These are phyloP conservation scores for Cerastoderma edule DNA, from an alignment of 2,888 invertebrate genomes.

Conservation along the genomic window DNA sequence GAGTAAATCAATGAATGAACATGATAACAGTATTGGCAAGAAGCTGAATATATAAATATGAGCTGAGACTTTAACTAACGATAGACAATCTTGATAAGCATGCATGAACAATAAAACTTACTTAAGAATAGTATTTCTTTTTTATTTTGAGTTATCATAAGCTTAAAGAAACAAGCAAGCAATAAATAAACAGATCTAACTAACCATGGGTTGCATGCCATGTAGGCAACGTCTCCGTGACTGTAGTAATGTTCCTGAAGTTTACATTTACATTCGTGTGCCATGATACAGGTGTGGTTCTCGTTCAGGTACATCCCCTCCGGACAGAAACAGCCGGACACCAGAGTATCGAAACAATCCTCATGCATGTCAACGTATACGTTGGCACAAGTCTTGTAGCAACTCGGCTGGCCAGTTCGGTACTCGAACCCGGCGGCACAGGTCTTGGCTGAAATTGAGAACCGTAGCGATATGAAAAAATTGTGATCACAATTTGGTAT, in stretches of 20 bases:
- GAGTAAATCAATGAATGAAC: no score
- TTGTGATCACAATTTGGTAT: no score
- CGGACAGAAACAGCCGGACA: slow-evolving; percentile 95
- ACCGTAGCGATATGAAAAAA: no score
- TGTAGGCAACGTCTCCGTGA: slow-evolving; percentile 62
- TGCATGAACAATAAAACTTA: no score
- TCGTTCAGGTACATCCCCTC: slow-evolving; percentile 86
- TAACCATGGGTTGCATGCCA: slow-evolving; percentile 75
- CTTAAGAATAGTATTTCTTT: no score
- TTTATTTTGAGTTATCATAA: no score
- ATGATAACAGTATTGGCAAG: no score
- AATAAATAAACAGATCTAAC: neutral
- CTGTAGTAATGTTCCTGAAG: slow-evolving; percentile 62
- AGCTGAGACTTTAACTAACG: no score
- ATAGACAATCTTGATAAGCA: no score
- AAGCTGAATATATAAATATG: no score
- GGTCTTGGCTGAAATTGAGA: slow-evolving; percentile 46
- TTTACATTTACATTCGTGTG: slow-evolving; percentile 69
- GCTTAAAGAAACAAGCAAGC: neutral
- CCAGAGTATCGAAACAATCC: slow-evolving; percentile 74
- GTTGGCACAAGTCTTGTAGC: slow-evolving; percentile 52
- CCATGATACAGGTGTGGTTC: slow-evolving; percentile 68
- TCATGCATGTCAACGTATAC: slow-evolving; percentile 46
- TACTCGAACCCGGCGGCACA: slow-evolving; percentile 50
- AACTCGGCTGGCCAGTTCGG: slow-evolving; percentile 49